A percentile compares a stretch with the other conserved stretches of the same genome.
phyloP scores from a whole-genome alignment of 2,113 vertebrate species.

The Ondatra zibethicus region DNA sequence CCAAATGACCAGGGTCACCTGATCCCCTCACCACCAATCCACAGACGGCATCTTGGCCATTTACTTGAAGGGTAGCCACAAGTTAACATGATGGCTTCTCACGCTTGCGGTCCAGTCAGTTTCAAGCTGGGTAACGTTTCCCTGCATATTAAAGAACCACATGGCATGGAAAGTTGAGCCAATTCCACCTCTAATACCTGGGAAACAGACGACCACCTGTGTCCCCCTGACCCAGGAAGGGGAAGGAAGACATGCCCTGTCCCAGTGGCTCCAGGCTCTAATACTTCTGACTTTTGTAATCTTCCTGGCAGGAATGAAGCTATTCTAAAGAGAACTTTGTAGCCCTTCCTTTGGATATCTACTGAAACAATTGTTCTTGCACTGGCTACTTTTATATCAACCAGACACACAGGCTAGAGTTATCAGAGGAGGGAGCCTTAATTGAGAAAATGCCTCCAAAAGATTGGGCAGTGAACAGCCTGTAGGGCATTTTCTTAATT shows the following conservation, averaged over 20 bases:
- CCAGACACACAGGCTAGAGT: neutral
- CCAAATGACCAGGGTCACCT: neutral
- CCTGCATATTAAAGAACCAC: neutral
- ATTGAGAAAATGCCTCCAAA: neutral
- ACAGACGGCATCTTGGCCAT: neutral
- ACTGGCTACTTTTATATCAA: neutral
- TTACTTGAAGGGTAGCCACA: neutral
- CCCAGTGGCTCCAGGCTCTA: neutral
- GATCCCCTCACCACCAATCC: slow-evolving; percentile 23
- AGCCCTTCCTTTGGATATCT: neutral
- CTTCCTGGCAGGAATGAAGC: neutral
- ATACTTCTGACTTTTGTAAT: neutral
- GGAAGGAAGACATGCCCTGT: neutral
- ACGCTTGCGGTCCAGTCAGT: neutral
- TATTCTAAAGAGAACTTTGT: neutral
- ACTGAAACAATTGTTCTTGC: neutral
- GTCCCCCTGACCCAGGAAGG: neutral
- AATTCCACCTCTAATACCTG: neutral
- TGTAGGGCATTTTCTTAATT: neutral
- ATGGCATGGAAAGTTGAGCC: neutral
- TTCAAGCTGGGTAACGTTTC: neutral
- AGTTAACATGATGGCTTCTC: neutral
- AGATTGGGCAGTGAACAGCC: neutral
- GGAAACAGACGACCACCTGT: neutral
- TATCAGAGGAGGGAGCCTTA: neutral